Base-by-base conservation (phyloP, 2,888 invertebrate genomes). In the Harpagoxenus sublaevis region DNA sequence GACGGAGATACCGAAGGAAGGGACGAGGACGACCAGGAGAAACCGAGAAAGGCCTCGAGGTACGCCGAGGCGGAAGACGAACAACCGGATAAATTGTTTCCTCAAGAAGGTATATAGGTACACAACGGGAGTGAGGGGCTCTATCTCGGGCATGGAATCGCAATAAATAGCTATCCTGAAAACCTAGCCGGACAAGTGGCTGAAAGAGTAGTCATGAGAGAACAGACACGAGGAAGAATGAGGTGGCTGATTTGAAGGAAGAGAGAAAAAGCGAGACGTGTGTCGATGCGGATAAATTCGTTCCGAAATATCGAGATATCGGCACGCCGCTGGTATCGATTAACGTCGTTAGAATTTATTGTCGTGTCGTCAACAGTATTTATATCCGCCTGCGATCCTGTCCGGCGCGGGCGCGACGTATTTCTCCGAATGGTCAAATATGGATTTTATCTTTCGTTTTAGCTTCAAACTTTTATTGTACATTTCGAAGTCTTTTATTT, bases 141-240 rank as follows among this genome's bases (percentile, higher is more conserved):
- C 31, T 91, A 87, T 89, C 89, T 86, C 83, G 78, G 78, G 68
- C 73, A 88, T 70, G 73, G 87, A 89, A 92, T 92, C 89, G 87
- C 89, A 86, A 91, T 92, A 92, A 93, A 93, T 91, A 91, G 89
- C 83, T 87, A 84, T 86, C 68, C 66, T 74, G 87, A 84, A 87
- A 89, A 88, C 84, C 86, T 85, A 55, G 68, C 84, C 73, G 86
- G 79, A 83, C 85, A 65, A 85, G 88, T 84, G 87, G 88, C 75
- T 73, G 85, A 71, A 85, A 86, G 84, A 88, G 73, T 63, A 84
- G 60, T 73, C 48, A 23, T 23, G 23, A 73, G 79, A 12, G 12
- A 71, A 71, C 71, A 60, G 48, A 23, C 35, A 35, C 57, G 65
- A 68, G 63, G 57, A 71, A 79, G 28, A 48, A 75, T 18, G 45